Conservation (phyloP, 1,140 invertebrate species). For the Elymnias hypermnestra region DNA sequence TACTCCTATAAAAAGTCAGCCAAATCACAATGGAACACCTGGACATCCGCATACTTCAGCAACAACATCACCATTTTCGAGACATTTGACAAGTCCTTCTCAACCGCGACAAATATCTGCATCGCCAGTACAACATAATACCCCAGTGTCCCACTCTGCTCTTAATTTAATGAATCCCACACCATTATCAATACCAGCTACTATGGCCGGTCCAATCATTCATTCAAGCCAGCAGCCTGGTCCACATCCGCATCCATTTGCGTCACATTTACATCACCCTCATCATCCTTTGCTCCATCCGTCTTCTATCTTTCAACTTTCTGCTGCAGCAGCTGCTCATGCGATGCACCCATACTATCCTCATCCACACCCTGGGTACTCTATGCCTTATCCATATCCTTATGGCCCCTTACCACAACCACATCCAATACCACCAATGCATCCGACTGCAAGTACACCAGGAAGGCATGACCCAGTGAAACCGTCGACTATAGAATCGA, state of each 20-base stretch:
- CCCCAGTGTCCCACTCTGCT: slow-evolving; percentile 76
- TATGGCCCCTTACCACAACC: slow-evolving; percentile 83
- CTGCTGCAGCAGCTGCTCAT: slow-evolving; percentile 75
- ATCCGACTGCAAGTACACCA: slow-evolving; percentile 73
- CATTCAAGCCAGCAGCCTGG: slow-evolving; percentile 82
- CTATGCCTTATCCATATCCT: slow-evolving; percentile 81
- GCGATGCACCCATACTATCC: slow-evolving; percentile 82
- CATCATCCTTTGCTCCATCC: slow-evolving; percentile 83
- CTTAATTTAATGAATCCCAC: slow-evolving; percentile 79
- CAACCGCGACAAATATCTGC: slow-evolving; percentile 69
- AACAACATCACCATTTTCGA: slow-evolving; percentile 68
- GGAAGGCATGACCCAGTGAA: slow-evolving; percentile 70
- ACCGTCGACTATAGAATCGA: slow-evolving; percentile 78
- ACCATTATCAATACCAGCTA: slow-evolving; percentile 79
- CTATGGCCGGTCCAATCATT: slow-evolving; percentile 82
- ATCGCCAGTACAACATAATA: slow-evolving; percentile 69
- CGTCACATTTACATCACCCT: slow-evolving; percentile 76
- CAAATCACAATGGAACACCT: slow-evolving; percentile 58
- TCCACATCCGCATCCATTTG: slow-evolving; percentile 78
- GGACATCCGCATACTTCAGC: slow-evolving; percentile 67
- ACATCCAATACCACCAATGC: slow-evolving; percentile 84
- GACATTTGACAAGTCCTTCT: slow-evolving; percentile 68
- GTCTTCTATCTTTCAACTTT: slow-evolving; percentile 78
- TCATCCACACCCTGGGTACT: slow-evolving; percentile 82
- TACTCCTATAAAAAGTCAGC: slow-evolving; percentile 72